Base-by-base conservation (phyloP, 2,113 vertebrate species). In the Pelmatolapia mariae region DNA sequence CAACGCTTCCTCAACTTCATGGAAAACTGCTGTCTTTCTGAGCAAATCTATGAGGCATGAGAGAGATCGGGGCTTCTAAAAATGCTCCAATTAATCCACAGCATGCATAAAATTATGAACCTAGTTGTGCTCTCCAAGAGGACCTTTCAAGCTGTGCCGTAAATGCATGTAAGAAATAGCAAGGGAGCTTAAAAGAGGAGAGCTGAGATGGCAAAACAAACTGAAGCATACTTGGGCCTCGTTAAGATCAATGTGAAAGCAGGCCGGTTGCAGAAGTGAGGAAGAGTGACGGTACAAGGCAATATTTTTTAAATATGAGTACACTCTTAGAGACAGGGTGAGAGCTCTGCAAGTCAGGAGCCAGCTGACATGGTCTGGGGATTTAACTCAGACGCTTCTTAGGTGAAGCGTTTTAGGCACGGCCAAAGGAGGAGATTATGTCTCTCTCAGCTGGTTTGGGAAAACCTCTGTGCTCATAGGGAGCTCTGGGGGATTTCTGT, bases 371-470 rank as follows among this genome's bases (percentile, higher is more conserved):
- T 52, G 18, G 50, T 52, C 9, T 52, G 50, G 9, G n/a, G 12
- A 71, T 71, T 43, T 71, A 43, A 43, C 66, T 71, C 18, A 26
- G 5, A 47, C 1, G 1, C 68, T 10, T 73, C 40, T 26, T 47
- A 73, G 15, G 68, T 45, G 22, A 43, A 45, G n/a, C 0, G 22
- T 45, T 73, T 45, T 0, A 26, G 0, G 22, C 68, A 26, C 1
- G 0, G 8, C 13, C 2, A 45, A 26, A 16, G 38, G 13, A 45
- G 13, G 22, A 45, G 12, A 7, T 2, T 26, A 45, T 45, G 68
- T 26, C 9, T 63, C 38, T 73, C 68, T 26, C 38, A 10, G 4
- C 68, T 73, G 68, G 15, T 26, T 26, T 73, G 68, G 40, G 15
- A 18, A 47, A 45, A 73, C 13, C 40, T 45, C 24, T 16, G 22